Conservation (phyloP, 2,113 vertebrate species). For the Condylura cristata region DNA sequence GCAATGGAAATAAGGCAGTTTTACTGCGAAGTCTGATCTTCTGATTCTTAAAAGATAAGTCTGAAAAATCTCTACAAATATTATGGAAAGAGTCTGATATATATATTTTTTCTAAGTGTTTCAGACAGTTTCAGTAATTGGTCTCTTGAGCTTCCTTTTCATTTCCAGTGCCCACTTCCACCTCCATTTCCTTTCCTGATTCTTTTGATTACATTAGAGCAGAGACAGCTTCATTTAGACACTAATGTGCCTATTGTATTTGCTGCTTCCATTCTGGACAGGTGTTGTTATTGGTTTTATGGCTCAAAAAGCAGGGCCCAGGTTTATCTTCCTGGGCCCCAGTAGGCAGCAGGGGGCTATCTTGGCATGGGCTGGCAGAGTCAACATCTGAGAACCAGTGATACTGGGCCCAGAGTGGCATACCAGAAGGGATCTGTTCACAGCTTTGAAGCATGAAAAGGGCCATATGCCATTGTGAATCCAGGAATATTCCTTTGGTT, state of each 20-base stretch:
- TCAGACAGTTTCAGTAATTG: background rate
- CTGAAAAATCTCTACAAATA: slow-evolving; percentile 17
- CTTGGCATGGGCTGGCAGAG: background rate
- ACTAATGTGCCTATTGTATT: background rate
- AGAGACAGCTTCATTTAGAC: background rate
- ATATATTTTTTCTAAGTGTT: slow-evolving; percentile 31
- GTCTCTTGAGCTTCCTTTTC: background rate
- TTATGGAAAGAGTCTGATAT: background rate
- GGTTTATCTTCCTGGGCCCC: background rate
- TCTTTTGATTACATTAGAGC: background rate
- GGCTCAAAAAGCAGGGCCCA: background rate
- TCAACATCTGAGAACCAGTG: background rate
- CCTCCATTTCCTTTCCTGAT: background rate
- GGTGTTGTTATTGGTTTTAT: background rate
- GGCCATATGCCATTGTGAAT: background rate
- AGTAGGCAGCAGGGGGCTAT: background rate
- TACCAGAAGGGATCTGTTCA: background rate
- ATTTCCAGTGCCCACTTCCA: background rate
- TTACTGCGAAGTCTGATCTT: slow-evolving; percentile 9
- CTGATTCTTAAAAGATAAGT: slow-evolving; percentile 5
- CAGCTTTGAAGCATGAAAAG: background rate
- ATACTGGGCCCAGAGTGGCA: background rate
- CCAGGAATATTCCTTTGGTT: background rate
- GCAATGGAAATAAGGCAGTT: slow-evolving; percentile 42
- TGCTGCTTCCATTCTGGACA: background rate